A percentile compares a stretch with the other conserved stretches of the same genome.
These are phyloP conservation scores for Oeneis ivallda DNA, from an alignment of 2,888 invertebrate species.

Conservation along the genomic window DNA sequence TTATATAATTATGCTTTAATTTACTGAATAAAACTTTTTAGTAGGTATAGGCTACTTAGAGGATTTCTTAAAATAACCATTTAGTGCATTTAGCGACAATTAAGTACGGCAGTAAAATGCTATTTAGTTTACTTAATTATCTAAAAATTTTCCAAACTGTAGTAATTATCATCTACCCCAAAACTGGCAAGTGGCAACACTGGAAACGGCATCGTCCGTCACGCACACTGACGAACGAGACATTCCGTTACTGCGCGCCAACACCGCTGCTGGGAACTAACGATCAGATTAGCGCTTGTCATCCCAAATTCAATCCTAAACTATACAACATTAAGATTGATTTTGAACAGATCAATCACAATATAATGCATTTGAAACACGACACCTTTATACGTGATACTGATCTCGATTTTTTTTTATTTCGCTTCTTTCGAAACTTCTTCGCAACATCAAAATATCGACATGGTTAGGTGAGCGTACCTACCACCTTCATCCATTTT, in stretches of 20 bases:
- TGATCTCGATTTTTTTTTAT: constrained; percentile 46
- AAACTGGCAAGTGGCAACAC: constrained; percentile 18
- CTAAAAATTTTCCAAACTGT: constrained; percentile 2
- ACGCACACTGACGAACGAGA: constrained; percentile 41
- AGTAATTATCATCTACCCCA: constrained; percentile 1
- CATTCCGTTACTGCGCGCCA: constrained; percentile 43
- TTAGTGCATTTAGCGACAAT: too few relatives aligned
- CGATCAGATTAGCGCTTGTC: constrained; percentile 26
- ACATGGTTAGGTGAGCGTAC: constrained; percentile 46
- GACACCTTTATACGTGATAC: constrained; percentile 48
- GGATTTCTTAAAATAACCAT: too few relatives aligned
- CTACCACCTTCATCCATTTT: constrained; percentile 13
- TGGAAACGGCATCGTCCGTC: constrained; percentile 41
- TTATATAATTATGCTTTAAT: too few relatives aligned
- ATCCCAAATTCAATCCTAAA: constrained; percentile 25
- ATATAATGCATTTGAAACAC: constrained; percentile 45
- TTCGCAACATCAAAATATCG: constrained; percentile 43
- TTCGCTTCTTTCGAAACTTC: constrained; percentile 42
- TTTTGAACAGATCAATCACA: constrained; percentile 34
- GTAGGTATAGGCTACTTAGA: too few relatives aligned
- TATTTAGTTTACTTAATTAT: background rate
- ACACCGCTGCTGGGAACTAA: constrained; percentile 32
- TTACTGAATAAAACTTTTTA: too few relatives aligned
- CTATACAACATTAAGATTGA: constrained; percentile 9
- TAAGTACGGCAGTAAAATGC: too few relatives aligned